phyloP scores from a whole-genome alignment of 2,797 vertebrate genomes.

The Cyclura pinguis region DNA sequence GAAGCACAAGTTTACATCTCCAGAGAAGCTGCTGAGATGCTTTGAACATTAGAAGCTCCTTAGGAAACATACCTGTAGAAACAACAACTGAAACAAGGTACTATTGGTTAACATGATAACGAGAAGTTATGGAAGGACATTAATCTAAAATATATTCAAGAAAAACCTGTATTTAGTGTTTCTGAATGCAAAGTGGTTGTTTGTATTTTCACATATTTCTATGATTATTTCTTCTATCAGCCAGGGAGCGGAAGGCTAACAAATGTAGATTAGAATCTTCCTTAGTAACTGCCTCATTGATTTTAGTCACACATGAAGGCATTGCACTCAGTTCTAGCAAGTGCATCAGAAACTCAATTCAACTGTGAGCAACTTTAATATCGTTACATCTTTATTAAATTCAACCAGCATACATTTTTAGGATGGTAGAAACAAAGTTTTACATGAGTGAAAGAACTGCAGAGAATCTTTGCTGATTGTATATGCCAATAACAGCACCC shows the following conservation, averaged over 20 bases:
- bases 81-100: background rate
- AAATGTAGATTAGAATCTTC: constrained; percentile 15
- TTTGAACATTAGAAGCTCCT: background rate
- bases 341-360: constrained; percentile 5
- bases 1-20: background rate
- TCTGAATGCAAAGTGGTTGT: background rate
- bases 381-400: constrained; percentile 36
- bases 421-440: background rate
- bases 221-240: background rate
- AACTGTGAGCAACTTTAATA: constrained; percentile 11
- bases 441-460: background rate
- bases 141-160: background rate
- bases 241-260: background rate
- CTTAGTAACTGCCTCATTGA: constrained; percentile 12
- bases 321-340: background rate
- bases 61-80: background rate
- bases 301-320: background rate
- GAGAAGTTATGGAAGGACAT: background rate
- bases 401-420: background rate
- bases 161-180: background rate
- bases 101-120: background rate
- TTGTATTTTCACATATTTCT: background rate
- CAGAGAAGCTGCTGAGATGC: background rate
- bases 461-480: constrained; percentile 14
- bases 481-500: constrained; percentile 23